These are phyloP conservation scores for Carterocephalus palaemon DNA, from an alignment of 2,888 invertebrate species.

Conservation along the genomic window DNA sequence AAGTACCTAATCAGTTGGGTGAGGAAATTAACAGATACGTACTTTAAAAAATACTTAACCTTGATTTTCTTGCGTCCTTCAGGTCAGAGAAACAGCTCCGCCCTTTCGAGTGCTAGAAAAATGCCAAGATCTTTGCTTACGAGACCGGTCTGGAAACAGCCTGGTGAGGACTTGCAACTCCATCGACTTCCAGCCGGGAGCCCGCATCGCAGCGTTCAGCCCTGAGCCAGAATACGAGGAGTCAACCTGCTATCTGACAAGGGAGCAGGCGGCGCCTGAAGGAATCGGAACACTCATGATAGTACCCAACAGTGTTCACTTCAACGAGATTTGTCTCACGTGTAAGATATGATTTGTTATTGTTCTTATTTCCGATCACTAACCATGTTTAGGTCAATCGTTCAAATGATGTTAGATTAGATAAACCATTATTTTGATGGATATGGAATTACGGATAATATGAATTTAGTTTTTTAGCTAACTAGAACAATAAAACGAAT, in stretches of 20 bases:
- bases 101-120: slow-evolving; percentile 93
- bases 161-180: slow-evolving; percentile 91
- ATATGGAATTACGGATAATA: too few relatives aligned
- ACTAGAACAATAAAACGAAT: too few relatives aligned
- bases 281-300: slow-evolving; percentile 93
- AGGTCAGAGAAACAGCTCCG: slow-evolving; percentile 89
- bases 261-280: slow-evolving; percentile 92
- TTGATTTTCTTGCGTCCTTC: too few relatives aligned
- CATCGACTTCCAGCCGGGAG: slow-evolving; percentile 94
- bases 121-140: slow-evolving; percentile 90
- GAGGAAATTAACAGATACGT: too few relatives aligned
- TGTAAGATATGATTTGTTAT: slow-evolving; percentile 80
- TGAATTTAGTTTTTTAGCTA: too few relatives aligned
- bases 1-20: too few relatives aligned
- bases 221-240: slow-evolving; percentile 92
- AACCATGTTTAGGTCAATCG: background rate
- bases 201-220: slow-evolving; percentile 89
- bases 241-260: slow-evolving; percentile 90
- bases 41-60: too few relatives aligned
- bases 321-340: slow-evolving; percentile 92
- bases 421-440: too few relatives aligned
- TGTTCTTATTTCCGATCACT: slow-evolving; percentile 11
- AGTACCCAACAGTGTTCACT: slow-evolving; percentile 93
- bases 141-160: slow-evolving; percentile 90
- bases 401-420: too few relatives aligned